Base-by-base conservation (phyloP, 2,113 vertebrate genomes). In the Chroicocephalus ridibundus region DNA sequence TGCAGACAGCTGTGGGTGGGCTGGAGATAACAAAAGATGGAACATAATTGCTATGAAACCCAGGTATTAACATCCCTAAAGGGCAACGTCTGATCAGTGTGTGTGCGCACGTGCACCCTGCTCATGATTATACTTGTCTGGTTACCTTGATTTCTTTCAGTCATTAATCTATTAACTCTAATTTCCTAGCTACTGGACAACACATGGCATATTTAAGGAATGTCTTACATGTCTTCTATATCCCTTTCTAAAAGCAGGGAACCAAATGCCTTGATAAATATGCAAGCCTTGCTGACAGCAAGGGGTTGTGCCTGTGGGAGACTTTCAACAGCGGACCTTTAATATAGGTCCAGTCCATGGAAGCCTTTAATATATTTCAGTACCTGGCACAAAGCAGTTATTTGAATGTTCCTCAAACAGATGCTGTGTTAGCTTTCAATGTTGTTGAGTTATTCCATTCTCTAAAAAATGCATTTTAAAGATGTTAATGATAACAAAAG, bases 11-110 rank as follows among this genome's bases (percentile, higher is more conserved):
- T 68, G n/a, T 19, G 44, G 27, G 32, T 49, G 52, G 19, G 25
- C 36, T 77, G 38, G 42, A 40, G 31, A 29, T 42, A 18, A 60
- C 36, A 51, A 51, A 51, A 68, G 44, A 25, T 12, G 8, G n/a
- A 20, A 32, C 19, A 11, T 15, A 24, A 57, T 2, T 58, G 29
- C 24, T 32, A 20, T 0, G 1, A 62, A 6, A 46, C 3, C 6
- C 11, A 78, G 46, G 19, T 36, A 14, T 32, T 40, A 36, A 46
- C 47, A 46, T 46, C 10, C 36, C 47, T 21, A 51, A 16, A 38
- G 17, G 27, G 32, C 66, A 46, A 11, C 2, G 6, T 72, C 29
- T 47, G 42, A 40, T 57, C 34, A 16, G 7, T 6, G 24, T 61
- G 34, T 27, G 15, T 42, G 44, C 9, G 36, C 36, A 44, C 32